Evolutionary conservation across 2,888 invertebrate genomes (phyloP).

Genomic region (Drosophila robusta): DNA sequence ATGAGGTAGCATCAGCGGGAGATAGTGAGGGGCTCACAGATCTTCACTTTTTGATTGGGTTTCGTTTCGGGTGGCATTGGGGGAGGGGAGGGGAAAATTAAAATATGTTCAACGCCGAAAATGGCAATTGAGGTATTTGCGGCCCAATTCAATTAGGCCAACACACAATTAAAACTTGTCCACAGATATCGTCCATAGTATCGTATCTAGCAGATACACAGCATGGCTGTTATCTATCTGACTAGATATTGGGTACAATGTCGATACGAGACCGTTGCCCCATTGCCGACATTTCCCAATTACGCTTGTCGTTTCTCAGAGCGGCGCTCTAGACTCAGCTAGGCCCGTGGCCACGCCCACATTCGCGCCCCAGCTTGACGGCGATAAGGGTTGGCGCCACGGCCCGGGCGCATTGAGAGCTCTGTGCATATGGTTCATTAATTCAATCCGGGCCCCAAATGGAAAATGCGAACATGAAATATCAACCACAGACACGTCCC

Average conservation of each 20-base stretch:
- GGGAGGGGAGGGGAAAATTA: slow-evolving; percentile 53
- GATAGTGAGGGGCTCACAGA: slow-evolving; percentile 32
- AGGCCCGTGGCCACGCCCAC: not conserved
- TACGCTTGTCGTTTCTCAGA: slow-evolving; percentile 61
- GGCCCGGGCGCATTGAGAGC: slow-evolving; percentile 15
- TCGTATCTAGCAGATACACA: slow-evolving; percentile 64
- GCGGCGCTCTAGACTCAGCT: slow-evolving; percentile 23
- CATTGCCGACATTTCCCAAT: slow-evolving; percentile 73
- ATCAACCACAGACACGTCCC: slow-evolving; percentile 62
- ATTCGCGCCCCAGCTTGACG: slow-evolving; percentile 16
- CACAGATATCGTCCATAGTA: slow-evolving; percentile 43
- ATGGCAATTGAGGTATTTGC: slow-evolving; percentile 29
- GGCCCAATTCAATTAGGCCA: slow-evolving; percentile 78
- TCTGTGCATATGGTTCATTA: slow-evolving; percentile 32
- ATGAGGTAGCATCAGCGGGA: slow-evolving; percentile 49
- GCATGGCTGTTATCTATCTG: slow-evolving; percentile 58
- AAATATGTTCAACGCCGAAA: slow-evolving; percentile 62
- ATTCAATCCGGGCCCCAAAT: slow-evolving; percentile 32
- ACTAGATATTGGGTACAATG: slow-evolving; percentile 21
- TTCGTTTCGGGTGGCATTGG: not conserved
- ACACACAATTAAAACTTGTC: slow-evolving; percentile 81
- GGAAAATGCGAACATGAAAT: slow-evolving; percentile 72
- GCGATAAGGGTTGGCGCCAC: slow-evolving; percentile 58
- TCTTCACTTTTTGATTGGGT: slow-evolving; percentile 4
- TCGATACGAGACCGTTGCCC: slow-evolving; percentile 38